These are phyloP conservation scores for Dendropsophus ebraccatus DNA, from an alignment of 2,113 vertebrate genomes.

Conservation along the genomic window DNA sequence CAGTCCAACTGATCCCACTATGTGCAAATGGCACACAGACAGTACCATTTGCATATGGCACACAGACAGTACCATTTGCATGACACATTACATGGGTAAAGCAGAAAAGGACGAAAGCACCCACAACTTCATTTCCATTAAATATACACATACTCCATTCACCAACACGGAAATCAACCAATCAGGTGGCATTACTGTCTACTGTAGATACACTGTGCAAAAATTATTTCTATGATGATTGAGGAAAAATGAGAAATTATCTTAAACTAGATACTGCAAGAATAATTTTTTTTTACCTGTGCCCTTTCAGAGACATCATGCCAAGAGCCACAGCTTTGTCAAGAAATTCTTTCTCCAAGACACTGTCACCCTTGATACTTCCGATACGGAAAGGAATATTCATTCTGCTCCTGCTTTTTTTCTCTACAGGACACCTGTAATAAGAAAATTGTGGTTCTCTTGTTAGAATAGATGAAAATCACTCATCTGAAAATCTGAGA, in stretches of 20 bases:
- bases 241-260: neutral
- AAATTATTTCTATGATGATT: too few relatives aligned
- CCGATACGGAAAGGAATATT: slow-evolving; percentile 90
- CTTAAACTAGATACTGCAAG: neutral
- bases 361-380: slow-evolving; percentile 80
- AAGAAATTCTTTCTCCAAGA: slow-evolving; percentile 87
- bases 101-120: too few relatives aligned
- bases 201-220: neutral
- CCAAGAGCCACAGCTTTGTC: slow-evolving; percentile 85
- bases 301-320: slow-evolving; percentile 94
- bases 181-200: neutral
- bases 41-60: too few relatives aligned
- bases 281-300: slow-evolving; percentile 76
- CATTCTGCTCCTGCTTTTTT: slow-evolving; percentile 84
- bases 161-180: neutral
- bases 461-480: neutral
- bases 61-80: too few relatives aligned
- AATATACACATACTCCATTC: too few relatives aligned
- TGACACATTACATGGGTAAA: too few relatives aligned
- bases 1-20: too few relatives aligned
- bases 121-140: too few relatives aligned
- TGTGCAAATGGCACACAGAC: too few relatives aligned
- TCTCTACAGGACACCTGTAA: slow-evolving; percentile 83
- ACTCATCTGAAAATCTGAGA: too few relatives aligned
- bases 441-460: neutral